Percentiles rank a stretch among this genome's conserved stretches.
Conservation (phyloP, 2,797 vertebrate species). For the Hemibagrus guttatus region DNA sequence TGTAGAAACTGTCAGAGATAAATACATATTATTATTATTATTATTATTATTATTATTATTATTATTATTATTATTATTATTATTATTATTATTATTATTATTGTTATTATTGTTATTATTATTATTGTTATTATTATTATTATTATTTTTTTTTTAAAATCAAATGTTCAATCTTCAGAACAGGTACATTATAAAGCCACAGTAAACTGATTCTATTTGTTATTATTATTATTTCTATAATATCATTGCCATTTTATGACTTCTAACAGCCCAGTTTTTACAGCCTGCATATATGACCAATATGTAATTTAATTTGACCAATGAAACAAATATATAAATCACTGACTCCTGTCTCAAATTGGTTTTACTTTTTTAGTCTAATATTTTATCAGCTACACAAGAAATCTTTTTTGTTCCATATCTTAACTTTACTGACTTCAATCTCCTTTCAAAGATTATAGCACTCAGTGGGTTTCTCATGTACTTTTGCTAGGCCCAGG, state of each 20-base stretch:
- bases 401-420: neutral
- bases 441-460: neutral
- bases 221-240: too few relatives aligned
- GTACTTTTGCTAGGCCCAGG: conserved; percentile 17
- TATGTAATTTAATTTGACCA: neutral
- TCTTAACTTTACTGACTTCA: neutral
- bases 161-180: neutral
- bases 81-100: too few relatives aligned
- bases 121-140: too few relatives aligned
- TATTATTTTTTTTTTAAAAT: neutral
- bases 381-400: neutral
- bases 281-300: neutral
- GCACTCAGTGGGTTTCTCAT: conserved; percentile 18
- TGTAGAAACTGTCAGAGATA: neutral
- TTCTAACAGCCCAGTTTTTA: neutral
- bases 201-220: neutral
- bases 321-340: neutral
- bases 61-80: too few relatives aligned
- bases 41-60: too few relatives aligned
- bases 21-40: too few relatives aligned
- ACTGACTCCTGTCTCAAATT: neutral
- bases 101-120: too few relatives aligned
- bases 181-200: neutral
- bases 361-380: neutral
- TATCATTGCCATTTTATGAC: neutral